These are phyloP conservation scores for Arnoldichthys spilopterus DNA, from an alignment of 2,797 vertebrate species.

Conservation along the genomic window DNA sequence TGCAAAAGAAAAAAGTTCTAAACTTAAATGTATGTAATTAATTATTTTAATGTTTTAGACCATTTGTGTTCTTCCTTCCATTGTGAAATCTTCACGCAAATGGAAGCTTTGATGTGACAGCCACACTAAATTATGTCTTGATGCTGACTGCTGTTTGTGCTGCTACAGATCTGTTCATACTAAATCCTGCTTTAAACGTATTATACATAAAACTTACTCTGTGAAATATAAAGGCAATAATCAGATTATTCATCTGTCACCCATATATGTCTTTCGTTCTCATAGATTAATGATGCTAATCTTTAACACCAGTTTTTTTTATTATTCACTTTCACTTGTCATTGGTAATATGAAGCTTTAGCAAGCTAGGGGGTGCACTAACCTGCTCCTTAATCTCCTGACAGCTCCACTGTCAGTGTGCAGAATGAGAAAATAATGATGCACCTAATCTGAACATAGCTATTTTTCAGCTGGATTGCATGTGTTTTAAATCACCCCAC, in stretches of 20 bases:
- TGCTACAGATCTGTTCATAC: neutral
- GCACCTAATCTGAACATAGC: constrained; percentile 77
- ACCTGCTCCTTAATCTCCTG: constrained; percentile 75
- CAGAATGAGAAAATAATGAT: constrained; percentile 80
- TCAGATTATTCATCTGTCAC: constrained; percentile 70
- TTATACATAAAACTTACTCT: neutral
- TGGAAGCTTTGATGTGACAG: neutral
- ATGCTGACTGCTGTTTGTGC: neutral
- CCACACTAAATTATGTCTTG: neutral
- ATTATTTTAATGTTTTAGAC: neutral
- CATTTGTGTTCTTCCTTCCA: neutral
- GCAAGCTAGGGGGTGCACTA: constrained; percentile 64
- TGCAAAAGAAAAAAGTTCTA: neutral
- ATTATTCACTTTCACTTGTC: constrained; percentile 71
- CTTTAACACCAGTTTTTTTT: constrained; percentile 60
- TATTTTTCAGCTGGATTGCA: constrained; percentile 75
- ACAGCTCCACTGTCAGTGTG: constrained; percentile 63
- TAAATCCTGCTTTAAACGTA: neutral
- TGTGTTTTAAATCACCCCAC: constrained; percentile 79
- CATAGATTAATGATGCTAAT: constrained; percentile 67
- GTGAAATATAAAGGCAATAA: constrained; percentile 7
- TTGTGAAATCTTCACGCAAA: neutral
- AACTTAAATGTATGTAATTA: neutral
- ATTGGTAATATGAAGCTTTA: constrained; percentile 70
- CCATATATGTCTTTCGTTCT: constrained; percentile 66